Evolutionary conservation across 2,113 vertebrate genomes (phyloP), one percentile per base, ranked within the genome.

Genomic region (Chrysochloris asiatica): DNA sequence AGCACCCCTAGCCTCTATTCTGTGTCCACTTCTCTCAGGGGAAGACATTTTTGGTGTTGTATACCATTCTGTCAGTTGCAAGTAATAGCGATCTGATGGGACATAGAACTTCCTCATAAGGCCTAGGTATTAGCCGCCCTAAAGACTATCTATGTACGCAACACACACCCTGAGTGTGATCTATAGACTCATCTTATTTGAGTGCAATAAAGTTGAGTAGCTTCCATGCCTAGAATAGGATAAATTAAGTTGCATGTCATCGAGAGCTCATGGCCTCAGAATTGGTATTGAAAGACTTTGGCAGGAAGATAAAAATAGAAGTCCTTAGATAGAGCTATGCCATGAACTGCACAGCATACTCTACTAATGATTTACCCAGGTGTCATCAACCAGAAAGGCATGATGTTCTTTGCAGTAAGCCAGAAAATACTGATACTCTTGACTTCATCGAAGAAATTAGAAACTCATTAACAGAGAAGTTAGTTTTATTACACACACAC

Each of bases 381-480:
- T 78, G 52, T 79, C n/a, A 36, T 48, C 41, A 73, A 21, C 63
- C 71, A 45, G 28, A 54, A 80, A 79, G 59, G 67, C 41, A 38
- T 75, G 73, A 45, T 24, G 33, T 36, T 87, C 72, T 87, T 67
- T 73, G n/a, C 33, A 79, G 47, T 75, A 90, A 83, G 45, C 73
- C 73, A 83, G 83, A 59, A 90, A 90, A 71, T 61, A 50, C 19
- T 38, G 45, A 73, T 72, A 79, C 41, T 61, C 16, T 88, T 87
- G 36, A 45, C 79, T 75, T 54, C 72, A 83, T 79, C 47, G 43
- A 63, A 59, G 52, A 87, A 56, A 84, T 56, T 67, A 86, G 28
- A 28, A 48, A 79, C 65, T 54, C 6, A 17, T 72, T 73, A 65
- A 12, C 26, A 78, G 30, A 67, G 48, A 93, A 59, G 41, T 41